phyloP scores from a whole-genome alignment of 2,888 invertebrate genomes.

The Drosophila acutilabella region DNA sequence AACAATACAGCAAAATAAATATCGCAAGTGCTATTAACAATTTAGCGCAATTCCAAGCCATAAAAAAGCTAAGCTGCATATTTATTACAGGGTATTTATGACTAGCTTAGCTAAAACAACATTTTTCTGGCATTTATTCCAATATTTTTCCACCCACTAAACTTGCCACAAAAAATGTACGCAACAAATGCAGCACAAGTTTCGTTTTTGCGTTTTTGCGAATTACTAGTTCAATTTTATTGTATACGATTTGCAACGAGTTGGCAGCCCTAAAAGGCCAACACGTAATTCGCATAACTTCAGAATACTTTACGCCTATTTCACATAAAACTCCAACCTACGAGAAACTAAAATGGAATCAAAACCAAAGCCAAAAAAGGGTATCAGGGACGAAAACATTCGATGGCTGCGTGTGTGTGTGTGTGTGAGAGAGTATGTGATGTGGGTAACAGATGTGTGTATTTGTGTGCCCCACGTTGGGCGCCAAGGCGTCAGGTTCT shows the following conservation, averaged over 20 bases:
- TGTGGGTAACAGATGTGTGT: not conserved
- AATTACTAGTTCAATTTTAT: not conserved
- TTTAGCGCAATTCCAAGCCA: not conserved
- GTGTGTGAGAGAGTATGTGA: slow-evolving; percentile 7
- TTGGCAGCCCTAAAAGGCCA: slow-evolving; percentile 48
- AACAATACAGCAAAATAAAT: not conserved
- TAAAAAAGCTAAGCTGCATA: too few species aligned
- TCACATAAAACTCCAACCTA: slow-evolving; percentile 52
- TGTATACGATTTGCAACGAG: slow-evolving; percentile 3
- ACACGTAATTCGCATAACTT: slow-evolving; percentile 72
- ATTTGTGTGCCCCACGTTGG: slow-evolving; percentile 21
- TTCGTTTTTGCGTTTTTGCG: not conserved
- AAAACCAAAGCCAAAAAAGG: slow-evolving; percentile 13
- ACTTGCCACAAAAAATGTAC: not conserved
- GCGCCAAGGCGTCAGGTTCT: slow-evolving; percentile 49
- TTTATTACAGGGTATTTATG: not conserved
- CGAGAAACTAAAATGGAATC: not conserved
- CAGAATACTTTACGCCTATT: slow-evolving; percentile 71
- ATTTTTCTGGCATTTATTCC: not conserved
- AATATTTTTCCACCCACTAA: too few species aligned
- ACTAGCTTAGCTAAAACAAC: not conserved
- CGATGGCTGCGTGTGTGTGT: slow-evolving; percentile 1
- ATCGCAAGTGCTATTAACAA: not conserved
- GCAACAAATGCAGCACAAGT: not conserved
- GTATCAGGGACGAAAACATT: slow-evolving; percentile 1